Evolutionary conservation across 2,113 vertebrate species (phyloP), one percentile per base, ranked within the genome.

Genomic region (Notarius quadriscutis): DNA sequence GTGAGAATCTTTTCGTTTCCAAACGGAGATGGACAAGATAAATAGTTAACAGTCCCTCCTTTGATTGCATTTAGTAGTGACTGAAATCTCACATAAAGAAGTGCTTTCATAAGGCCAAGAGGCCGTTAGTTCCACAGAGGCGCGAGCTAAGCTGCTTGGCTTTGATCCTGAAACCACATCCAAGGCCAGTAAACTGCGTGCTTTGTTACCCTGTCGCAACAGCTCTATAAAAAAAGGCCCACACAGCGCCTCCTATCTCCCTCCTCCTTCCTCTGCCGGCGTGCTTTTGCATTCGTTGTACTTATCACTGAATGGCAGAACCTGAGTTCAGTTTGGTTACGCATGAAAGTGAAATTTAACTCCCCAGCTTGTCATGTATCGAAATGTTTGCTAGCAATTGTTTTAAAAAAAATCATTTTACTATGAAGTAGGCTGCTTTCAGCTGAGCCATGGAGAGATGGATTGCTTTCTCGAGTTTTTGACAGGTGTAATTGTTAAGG

Each of bases 401-500:
- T 96, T 96, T 96, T 4, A 41, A 41, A 94, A 97, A 88, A 90
- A 85, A 96, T 96, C 95, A 97, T 97, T 97, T 96, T 96, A 95
- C 97, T 97, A 97, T 97, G 96, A 97, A 97, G 97, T 97, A 95
- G 96, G 94, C 94, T 95, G 97, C 85, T 95, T 97, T 97, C 96
- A 96, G 96, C 96, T 95, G 96, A 95, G 96, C 96, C 97, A 96
- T 96, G 95, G 96, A 97, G 96, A 98, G 97, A 98, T 98, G 97
- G 97, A 99, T 99, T 99, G 97, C 97, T 97, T 96, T 97, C 97
- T 96, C 94, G 96, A 97, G 97, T 97, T 97, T 97, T 97, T 99
- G 98, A 99, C 98, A 99, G 98, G 97, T 98, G 98, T 99, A 99
- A 99, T 99, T 99, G 98, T 98, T 96, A 97, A 97, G 97, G 97